Percentiles rank a stretch among this genome's conserved stretches.
Evolutionary conservation across 1,140 invertebrate species (phyloP).

Genomic region (Andrena cerasifolii): DNA sequence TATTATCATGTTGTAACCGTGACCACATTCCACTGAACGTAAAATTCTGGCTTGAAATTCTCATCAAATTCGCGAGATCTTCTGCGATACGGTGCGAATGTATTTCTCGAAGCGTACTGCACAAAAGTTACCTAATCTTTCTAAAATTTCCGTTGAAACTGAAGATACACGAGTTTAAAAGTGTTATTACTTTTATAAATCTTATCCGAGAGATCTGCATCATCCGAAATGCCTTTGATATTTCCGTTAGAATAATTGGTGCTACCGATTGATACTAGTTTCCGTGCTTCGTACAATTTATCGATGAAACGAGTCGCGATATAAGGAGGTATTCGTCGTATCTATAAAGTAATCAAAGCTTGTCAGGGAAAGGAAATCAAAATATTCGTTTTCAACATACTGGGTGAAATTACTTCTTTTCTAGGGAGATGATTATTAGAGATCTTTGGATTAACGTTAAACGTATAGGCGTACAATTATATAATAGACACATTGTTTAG

Average conservation of each 20-base stretch:
- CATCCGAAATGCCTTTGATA: constrained; percentile 4
- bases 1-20: constrained; percentile 5
- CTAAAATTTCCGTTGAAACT: neutral
- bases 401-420: constrained; percentile 34
- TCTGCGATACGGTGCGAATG: constrained; percentile 24
- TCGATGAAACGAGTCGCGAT: neutral
- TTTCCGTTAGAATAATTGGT: constrained; percentile 32
- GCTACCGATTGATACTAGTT: constrained; percentile 50
- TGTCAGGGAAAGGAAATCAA: neutral
- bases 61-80: constrained; percentile 4
- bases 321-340: constrained; percentile 3
- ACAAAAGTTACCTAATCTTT: constrained; percentile 45
- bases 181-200: neutral
- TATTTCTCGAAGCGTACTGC: constrained; percentile 17
- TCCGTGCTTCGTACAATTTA: neutral
- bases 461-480: constrained; percentile 39
- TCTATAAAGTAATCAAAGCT: neutral
- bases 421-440: constrained; percentile 39
- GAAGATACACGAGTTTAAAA: neutral
- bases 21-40: constrained; percentile 57
- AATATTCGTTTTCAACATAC: constrained; percentile 2
- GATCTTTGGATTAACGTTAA: constrained; percentile 25
- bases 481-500: constrained; percentile 31
- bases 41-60: constrained; percentile 18
- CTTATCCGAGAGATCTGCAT: neutral